Evolutionary conservation across 2,797 vertebrate genomes (phyloP), one percentile per base, ranked within the genome.

Genomic region (Scolopax rusticola): DNA sequence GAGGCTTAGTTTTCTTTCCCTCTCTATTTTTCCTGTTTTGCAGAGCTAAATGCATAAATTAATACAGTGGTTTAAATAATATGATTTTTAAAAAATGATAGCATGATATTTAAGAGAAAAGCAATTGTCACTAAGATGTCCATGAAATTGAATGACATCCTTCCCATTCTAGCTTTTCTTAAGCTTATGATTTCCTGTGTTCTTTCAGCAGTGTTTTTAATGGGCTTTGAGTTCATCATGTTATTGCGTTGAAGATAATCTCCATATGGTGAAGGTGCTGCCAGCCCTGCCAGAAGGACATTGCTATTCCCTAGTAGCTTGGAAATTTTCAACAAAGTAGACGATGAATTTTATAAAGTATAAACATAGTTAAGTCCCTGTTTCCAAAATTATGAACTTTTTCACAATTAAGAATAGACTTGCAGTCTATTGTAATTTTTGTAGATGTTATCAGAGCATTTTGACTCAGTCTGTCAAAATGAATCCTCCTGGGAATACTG

Each of bases 181-280:
- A 90, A 95, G 80, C 87, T 88, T 56, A 47, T 87, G 83, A 91
- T 96, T 94, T 91, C 82, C 77, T 79, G 43, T 86, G 73, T 84
- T 91, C 82, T 90, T 84, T 90, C 87, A 88, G 93, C 47, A 57
- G 48, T 73, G 54, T 28, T 89, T 90, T 76, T 93, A 91, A 82
- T 82, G 87, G 77, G 63, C 53, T 96, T 86, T 73, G 50, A 74
- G 77, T 83, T 95, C 80, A 73, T 90, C 64, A 53, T 60, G 82
- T 85, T 89, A 54, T n/a, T 94, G 73, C 13, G 0, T 14, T 87
- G 90, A 65, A 89, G 82, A 91, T 96, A 91, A 93, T 89, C 90
- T 95, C 84, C 53, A 59, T 82, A 87, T 91, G 79, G 21, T 89
- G 89, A 65, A 93, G 87, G 87, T 93, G 54, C 83, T 95, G 84